phyloP scores from a whole-genome alignment of 2,113 vertebrate genomes.

The Myodes glareolus region DNA sequence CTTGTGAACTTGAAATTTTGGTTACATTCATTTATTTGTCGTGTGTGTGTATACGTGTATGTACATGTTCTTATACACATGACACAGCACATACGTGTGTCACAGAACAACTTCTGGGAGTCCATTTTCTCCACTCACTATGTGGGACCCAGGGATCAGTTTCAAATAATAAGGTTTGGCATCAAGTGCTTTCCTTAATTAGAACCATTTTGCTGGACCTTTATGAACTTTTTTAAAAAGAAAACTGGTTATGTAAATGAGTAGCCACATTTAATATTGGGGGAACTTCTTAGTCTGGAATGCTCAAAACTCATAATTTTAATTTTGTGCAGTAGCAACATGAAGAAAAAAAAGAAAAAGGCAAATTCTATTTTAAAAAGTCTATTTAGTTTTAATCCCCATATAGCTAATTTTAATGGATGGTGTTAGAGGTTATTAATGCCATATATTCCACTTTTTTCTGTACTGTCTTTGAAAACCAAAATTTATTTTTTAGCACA shows the following conservation, averaged over 20 bases:
- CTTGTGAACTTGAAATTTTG: neutral
- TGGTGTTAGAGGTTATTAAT: neutral
- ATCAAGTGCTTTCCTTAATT: neutral
- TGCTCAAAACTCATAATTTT: constrained; percentile 16
- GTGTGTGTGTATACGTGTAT: too few species aligned
- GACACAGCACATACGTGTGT: neutral
- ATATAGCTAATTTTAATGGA: neutral
- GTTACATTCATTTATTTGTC: neutral
- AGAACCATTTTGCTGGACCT: neutral
- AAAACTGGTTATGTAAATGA: neutral
- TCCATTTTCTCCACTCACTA: neutral
- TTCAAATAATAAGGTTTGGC: neutral
- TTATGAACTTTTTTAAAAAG: neutral
- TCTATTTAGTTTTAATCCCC: neutral
- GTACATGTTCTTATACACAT: neutral
- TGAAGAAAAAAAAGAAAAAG: constrained; percentile 22
- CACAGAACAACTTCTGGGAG: neutral
- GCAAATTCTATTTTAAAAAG: neutral
- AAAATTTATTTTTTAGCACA: neutral
- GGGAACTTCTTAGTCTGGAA: neutral
- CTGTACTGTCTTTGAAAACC: neutral
- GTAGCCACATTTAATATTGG: constrained; percentile 16
- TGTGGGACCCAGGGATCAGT: neutral
- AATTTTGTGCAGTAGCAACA: neutral
- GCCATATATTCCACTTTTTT: constrained; percentile 22